These are phyloP conservation scores for Tinamus guttatus DNA, from an alignment of 2,113 vertebrate species.

Conservation along the genomic window DNA sequence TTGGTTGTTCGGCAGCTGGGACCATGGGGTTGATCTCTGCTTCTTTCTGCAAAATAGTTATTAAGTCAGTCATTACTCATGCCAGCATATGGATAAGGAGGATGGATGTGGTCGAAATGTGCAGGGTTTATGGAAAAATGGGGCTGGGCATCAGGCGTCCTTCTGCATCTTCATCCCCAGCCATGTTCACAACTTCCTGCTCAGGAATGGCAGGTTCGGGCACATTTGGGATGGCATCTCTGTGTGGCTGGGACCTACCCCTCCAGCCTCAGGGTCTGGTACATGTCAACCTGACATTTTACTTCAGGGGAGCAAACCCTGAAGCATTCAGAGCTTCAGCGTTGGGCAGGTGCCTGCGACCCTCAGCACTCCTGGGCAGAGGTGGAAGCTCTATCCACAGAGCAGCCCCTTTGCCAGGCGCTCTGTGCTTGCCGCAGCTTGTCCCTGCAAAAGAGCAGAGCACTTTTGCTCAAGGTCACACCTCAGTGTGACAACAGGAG, in stretches of 20 bases:
- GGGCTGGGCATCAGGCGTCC: neutral
- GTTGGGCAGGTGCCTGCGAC: neutral
- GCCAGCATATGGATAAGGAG: neutral
- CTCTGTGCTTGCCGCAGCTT: neutral
- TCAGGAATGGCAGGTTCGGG: neutral
- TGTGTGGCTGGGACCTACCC: neutral
- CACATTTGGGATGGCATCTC: neutral
- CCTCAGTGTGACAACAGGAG: neutral
- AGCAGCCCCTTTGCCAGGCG: neutral
- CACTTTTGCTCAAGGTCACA: slow-evolving; percentile 28
- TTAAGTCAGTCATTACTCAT: neutral
- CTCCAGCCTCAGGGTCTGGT: neutral
- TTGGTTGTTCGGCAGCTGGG: neutral
- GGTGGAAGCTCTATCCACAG: neutral
- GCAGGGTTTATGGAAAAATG: neutral
- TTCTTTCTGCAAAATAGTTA: neutral
- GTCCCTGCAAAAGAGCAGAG: neutral
- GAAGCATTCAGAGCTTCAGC: rapidly evolving
- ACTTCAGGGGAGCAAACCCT: neutral
- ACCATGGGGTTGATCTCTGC: neutral
- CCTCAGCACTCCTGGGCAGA: neutral
- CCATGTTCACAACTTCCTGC: neutral
- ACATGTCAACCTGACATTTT: neutral
- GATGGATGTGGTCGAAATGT: neutral
- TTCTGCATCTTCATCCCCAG: neutral